Base-by-base conservation (phyloP, 2,888 invertebrate species). In the Oligia strigilis region DNA sequence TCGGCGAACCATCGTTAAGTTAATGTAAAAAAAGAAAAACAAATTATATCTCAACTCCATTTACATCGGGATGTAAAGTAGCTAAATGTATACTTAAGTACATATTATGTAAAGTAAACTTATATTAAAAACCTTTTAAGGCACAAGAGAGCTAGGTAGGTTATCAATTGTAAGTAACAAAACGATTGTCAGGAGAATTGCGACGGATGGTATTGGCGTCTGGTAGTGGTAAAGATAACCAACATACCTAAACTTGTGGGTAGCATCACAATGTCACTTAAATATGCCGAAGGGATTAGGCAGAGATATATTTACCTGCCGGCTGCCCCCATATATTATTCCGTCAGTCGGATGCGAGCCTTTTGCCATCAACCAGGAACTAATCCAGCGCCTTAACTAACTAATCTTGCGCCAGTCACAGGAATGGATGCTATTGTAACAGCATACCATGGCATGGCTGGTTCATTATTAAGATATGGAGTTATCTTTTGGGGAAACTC, bases 1-100 rank as follows among this genome's bases (percentile, higher is more conserved):
- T 85, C 43, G 69, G 40, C 13, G n/a, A 72, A 69, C 43, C 62
- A 55, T 55, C 74, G 46, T 65, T 65, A 72, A 52, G 43, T 74
- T 77, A 52, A 67, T 72, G 64, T 77, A 46, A 60, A 81, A 81
- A 60, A 77, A 77, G 67, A 67, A 76, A 81, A 81, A 72, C 58
- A 67, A 72, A 69, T 43, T 60, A 60, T 40, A 60, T 75, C 14
- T 5, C 52, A 40, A 74, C 46, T 78, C 46, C 65, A 60, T 66
- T 71, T 49, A 69, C 43, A 71, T n/a, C 6, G 36, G 72, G 14
- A 80, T 43, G 40, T 67, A 58, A 43, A 72, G 62, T 23, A 66
- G 23, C 64, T 23, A 52, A 13, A 46, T 46, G 40, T 67, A 9
- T 62, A 19, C 23, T 9, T 29, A 29, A 6, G 17, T 49, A 66